Conservation (phyloP, 2,113 vertebrate species). For the Suncus etruscus region DNA sequence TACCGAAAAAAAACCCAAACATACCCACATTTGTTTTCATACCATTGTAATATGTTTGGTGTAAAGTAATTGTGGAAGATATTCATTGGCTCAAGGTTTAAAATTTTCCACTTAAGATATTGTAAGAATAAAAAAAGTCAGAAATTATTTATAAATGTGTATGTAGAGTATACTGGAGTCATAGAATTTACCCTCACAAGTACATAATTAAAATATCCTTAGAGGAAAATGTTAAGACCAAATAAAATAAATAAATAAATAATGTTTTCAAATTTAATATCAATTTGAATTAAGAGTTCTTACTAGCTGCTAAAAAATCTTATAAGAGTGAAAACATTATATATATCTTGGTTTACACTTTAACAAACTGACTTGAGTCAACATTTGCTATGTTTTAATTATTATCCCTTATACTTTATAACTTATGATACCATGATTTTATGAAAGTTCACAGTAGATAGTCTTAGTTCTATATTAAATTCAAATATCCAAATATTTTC, state of each 20-base stretch:
- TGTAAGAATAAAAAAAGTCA: neutral
- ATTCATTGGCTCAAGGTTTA: neutral
- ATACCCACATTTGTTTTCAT: neutral
- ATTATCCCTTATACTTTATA: constrained; percentile 11
- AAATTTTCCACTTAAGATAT: neutral
- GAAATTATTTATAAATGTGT: neutral
- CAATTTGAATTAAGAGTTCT: neutral
- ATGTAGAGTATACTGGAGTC: neutral
- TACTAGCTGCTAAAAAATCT: neutral
- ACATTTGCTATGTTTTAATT: neutral
- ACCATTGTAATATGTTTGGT: neutral
- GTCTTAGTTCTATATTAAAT: constrained; percentile 6
- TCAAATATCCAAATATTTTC: neutral
- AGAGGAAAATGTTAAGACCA: neutral
- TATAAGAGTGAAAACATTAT: neutral
- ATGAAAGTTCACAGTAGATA: constrained; percentile 1
- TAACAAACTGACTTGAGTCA: neutral
- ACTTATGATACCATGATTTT: neutral
- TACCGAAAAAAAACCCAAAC: no score
- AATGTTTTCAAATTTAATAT: neutral
- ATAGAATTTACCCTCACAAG: neutral
- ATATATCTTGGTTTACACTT: neutral
- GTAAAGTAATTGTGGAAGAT: neutral
- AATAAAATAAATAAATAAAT: neutral
- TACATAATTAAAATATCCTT: neutral